A percentile compares a stretch with the other conserved stretches of the same genome.
phyloP scores from a whole-genome alignment of 2,113 vertebrate genomes.

The Dromiciops gliroides region DNA sequence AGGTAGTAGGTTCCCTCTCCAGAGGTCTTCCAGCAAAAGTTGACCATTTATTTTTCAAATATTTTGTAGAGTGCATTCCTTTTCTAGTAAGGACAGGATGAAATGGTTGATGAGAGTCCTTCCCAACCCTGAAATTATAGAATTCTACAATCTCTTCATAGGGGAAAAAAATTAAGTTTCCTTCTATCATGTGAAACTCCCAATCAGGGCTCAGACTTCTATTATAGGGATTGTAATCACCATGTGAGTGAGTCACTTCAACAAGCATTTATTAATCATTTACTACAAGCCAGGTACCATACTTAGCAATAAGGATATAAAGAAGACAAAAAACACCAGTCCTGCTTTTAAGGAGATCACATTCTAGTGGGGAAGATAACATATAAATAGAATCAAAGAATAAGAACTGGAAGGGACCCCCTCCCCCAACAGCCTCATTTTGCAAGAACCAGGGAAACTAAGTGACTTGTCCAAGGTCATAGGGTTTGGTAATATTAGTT shows the following conservation, averaged over 20 bases:
- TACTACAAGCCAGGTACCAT: background rate
- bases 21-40: background rate
- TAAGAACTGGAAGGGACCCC: background rate
- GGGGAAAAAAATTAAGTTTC: background rate
- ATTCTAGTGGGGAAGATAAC: background rate
- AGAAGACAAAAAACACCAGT: background rate
- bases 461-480: background rate
- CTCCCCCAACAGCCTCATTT: background rate
- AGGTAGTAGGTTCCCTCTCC: background rate
- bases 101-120: background rate
- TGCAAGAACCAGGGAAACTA: conserved; percentile 3
- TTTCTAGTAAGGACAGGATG: background rate
- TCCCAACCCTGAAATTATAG: background rate
- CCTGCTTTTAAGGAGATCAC: background rate
- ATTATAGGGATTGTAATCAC: background rate
- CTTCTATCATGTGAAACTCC: background rate
- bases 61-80: background rate
- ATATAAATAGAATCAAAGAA: background rate
- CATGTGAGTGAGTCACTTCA: background rate
- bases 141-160: background rate
- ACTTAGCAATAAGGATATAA: background rate
- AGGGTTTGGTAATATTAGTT: background rate
- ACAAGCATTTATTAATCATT: background rate
- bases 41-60: background rate
- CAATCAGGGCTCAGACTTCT: background rate